Conservation (phyloP, 1,140 invertebrate species). For the Arion vulgaris region DNA sequence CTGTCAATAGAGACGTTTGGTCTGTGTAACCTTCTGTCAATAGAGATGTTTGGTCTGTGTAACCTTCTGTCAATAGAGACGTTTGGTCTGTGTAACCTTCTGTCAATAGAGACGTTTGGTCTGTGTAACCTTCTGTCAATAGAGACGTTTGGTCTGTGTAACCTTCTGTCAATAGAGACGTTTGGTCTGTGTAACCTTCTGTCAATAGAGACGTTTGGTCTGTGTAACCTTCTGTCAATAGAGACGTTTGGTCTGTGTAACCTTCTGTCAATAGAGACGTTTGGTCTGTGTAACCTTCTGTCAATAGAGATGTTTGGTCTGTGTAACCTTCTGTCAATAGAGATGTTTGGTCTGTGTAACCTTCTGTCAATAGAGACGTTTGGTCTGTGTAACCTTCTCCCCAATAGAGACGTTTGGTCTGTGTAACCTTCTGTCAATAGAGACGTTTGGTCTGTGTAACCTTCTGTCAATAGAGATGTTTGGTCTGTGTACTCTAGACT, state of each 20-base stretch:
- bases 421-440: neutral
- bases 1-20: no score
- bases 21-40: neutral
- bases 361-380: neutral
- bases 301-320: neutral
- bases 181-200: neutral
- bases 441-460: neutral
- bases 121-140: neutral
- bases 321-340: no score
- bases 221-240: neutral
- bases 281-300: neutral
- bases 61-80: no score
- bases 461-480: neutral
- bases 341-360: no score
- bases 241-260: neutral
- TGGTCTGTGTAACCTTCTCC: neutral
- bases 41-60: neutral
- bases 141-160: no score
- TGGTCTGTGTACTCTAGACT: neutral
- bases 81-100: neutral
- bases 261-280: no score
- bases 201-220: no score
- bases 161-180: neutral
- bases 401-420: no score
- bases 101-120: neutral